Conservation (phyloP, 2,113 vertebrate species). For the Aptenodytes patagonicus region DNA sequence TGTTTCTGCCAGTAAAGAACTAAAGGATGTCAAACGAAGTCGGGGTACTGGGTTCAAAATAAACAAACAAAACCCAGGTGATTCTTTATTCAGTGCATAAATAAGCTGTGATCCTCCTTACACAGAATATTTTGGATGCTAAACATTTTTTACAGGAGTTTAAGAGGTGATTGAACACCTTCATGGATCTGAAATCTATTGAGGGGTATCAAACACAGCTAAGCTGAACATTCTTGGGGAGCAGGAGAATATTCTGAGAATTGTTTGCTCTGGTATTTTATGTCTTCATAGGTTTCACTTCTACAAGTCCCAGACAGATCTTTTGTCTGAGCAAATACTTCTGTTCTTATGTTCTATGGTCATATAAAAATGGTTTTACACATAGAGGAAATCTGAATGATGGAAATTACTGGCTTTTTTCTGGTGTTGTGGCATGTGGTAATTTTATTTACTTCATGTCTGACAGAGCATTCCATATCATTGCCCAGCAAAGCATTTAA, state of each 20-base stretch:
- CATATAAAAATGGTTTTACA: not conserved
- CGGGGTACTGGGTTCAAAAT: not conserved
- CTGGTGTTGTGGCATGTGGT: not conserved
- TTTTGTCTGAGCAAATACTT: not conserved
- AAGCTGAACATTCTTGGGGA: not conserved
- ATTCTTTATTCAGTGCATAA: not conserved
- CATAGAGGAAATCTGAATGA: not conserved
- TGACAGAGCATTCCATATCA: not conserved
- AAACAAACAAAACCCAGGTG: not conserved
- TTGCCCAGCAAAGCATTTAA: not conserved
- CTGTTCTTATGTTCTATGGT: not conserved
- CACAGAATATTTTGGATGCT: not conserved
- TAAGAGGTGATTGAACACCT: not conserved
- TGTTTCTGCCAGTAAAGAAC: not conserved
- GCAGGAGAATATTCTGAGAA: not conserved
- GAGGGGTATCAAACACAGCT: not conserved
- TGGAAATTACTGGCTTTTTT: not conserved
- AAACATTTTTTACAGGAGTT: not conserved
- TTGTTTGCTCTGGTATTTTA: not conserved
- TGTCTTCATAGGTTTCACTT: not conserved
- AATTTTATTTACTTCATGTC: not conserved
- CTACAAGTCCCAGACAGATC: not conserved
- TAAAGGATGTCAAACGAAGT: not conserved
- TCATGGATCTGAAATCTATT: not conserved
- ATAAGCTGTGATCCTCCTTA: not conserved